Evolutionary conservation across 2,888 invertebrate genomes (phyloP), one percentile per base, ranked within the genome.

Genomic region (Dicyrtoma fusca): DNA sequence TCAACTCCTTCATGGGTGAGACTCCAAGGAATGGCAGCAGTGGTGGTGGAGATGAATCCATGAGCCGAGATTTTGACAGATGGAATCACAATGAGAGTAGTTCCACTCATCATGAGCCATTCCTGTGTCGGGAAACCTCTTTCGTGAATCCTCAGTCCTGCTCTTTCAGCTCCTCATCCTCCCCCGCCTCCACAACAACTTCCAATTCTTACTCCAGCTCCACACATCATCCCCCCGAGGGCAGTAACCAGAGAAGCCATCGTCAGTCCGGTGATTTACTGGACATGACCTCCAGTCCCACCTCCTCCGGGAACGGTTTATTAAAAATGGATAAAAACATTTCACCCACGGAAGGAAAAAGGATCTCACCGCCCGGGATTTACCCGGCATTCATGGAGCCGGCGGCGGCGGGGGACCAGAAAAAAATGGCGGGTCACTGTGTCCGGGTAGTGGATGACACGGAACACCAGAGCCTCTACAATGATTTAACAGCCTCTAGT

Each of bases 341-440:
- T 47, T 47, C 5, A 5, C 17, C 47, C 14, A 14, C 51, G 8
- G 21, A 2, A 10, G 11, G 14, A 21, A 45, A 11, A n/a, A n/a
- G 11, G 11, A 45, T 62, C 44, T 44, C 17, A 14, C 62, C 62
- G 1, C 19, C 42, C n/a, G 13, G n/a, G n/a, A 6, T 42, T 13
- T 26, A 17, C 8, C n/a, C 17, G 19, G 26, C 13, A 13, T n/a
- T 14, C 23, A 17, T 25, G 21, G 17, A 4, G 25, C 25, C 14
- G n/a, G 44, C 49, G 25, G 25, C 23, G 51, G 64, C 14, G 23
- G 23, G 21, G 19, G 11, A 14, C 10, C 11, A 19, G 26, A 55
- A 69, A n/a, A 71, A 68, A 72, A 10, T 63, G 42, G 71, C 74
- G 0, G 74, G 74, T 10, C 71, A 72, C 14, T 74, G 74, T 51